Percentiles rank a stretch among this genome's conserved stretches.
These are phyloP conservation scores for Poecile montanus DNA, from an alignment of 2,797 vertebrate species.

Conservation along the genomic window DNA sequence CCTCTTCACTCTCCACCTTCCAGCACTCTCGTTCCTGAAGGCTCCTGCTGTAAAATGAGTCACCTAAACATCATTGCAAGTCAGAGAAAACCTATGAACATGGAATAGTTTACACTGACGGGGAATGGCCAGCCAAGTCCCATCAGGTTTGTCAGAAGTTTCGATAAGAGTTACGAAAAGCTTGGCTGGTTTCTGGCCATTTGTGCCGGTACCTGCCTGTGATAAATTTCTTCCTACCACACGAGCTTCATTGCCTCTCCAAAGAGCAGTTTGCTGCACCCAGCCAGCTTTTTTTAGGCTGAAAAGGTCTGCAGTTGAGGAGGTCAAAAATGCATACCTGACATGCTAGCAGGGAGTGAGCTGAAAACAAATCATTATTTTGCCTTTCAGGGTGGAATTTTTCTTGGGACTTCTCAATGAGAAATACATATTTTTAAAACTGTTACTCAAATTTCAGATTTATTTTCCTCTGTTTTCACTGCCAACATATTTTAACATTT, in stretches of 20 bases:
- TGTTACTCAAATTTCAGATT: neutral
- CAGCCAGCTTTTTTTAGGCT: neutral
- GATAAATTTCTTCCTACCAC: neutral
- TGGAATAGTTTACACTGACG: neutral
- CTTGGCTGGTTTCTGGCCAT: neutral
- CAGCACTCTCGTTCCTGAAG: neutral
- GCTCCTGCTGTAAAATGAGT: neutral
- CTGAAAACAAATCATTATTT: neutral
- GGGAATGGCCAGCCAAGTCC: neutral
- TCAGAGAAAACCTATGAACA: neutral
- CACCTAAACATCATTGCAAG: neutral
- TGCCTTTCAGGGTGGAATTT: neutral
- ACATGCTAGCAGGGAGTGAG: neutral
- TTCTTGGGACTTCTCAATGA: neutral
- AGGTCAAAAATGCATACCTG: neutral
- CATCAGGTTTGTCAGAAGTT: neutral
- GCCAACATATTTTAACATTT: neutral
- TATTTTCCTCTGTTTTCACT: neutral
- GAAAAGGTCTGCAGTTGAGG: neutral
- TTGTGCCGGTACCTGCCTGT: neutral
- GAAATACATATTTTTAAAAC: neutral
- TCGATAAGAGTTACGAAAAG: neutral
- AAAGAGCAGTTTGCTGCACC: neutral
- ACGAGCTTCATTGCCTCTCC: neutral
- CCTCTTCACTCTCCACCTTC: neutral